Percentiles rank a stretch among this genome's conserved stretches.
Evolutionary conservation across 2,113 vertebrate species (phyloP).

Genomic region (Ranitomeya variabilis): DNA sequence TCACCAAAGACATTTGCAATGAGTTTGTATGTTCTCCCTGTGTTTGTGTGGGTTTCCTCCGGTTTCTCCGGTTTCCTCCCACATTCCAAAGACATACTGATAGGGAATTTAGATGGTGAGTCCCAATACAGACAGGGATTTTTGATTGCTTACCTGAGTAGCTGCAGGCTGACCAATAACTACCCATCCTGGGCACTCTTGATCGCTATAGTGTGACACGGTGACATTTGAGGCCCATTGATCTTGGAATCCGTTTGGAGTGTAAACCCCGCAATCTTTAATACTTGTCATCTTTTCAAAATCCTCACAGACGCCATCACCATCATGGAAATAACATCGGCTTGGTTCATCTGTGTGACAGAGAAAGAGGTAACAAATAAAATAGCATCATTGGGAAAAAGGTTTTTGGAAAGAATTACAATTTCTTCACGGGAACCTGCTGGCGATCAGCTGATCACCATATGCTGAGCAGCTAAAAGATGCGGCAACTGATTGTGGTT

Average conservation of each 20-base stretch:
- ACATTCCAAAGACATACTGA: too few species aligned
- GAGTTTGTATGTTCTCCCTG: too few species aligned
- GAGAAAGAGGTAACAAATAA: background rate
- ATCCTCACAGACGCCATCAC: conserved; percentile 95
- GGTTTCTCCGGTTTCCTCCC: too few species aligned
- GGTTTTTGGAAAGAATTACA: too few species aligned
- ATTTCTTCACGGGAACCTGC: too few species aligned
- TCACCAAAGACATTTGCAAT: too few species aligned
- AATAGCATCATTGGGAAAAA: background rate
- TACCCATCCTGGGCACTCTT: conserved; percentile 91
- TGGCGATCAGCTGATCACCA: too few species aligned
- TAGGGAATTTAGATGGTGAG: too few species aligned
- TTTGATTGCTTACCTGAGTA: conserved; percentile 81
- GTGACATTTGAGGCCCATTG: conserved; percentile 92
- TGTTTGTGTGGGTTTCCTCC: too few species aligned
- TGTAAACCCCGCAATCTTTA: conserved; percentile 94
- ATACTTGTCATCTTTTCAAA: conserved; percentile 94
- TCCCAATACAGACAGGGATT: background rate
- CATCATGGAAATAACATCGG: conserved; percentile 95
- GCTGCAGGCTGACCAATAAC: conserved; percentile 90
- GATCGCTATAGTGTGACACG: conserved; percentile 87
- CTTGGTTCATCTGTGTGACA: conserved; percentile 86
- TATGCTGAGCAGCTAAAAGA: too few species aligned
- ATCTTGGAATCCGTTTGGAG: conserved; percentile 91
- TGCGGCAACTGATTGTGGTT: too few species aligned